Base-by-base conservation (phyloP, 2,113 vertebrate species). In the Coptodon rendalli region DNA sequence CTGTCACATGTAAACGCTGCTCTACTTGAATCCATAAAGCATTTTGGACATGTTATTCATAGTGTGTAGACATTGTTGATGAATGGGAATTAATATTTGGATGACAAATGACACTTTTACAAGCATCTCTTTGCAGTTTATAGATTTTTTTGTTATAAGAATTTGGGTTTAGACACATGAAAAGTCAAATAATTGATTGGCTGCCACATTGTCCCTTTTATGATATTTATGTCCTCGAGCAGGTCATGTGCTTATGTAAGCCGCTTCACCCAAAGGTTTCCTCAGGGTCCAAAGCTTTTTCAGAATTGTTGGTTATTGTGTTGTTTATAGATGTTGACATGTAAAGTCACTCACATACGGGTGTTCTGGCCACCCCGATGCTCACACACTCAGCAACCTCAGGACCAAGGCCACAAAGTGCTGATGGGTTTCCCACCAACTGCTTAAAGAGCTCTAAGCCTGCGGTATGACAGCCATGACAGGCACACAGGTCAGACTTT, bases 321-420 rank as follows among this genome's bases (percentile, higher is more conserved):
- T 82, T 80, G 43, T 84, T 84, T 53, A 50, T 31, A 7, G 22
- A n/a, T 73, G 22, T 29, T 84, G 54, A 89, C 84, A 73, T 82
- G 82, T 81, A 54, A 91, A 89, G 81, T 85, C 50, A 87, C 80
- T 88, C 79, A 86, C 29, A 81, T 16, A 27, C 76, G 40, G 71
- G 13, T 31, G 68, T 71, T 83, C 17, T 6, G 66, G 76, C 40
- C 10, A 5, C 10, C 22, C 12, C 45, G 22, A 38, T 9, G 80
- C 34, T 82, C 27, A 53, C 66, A 45, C 24, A 48, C 22, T 61
- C 78, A 82, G 12, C 12, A 45, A 10, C 31, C 31, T 73, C 14
- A 85, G 17, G 40, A 71, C 50, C 63, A 53, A 11, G 53, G 7
- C 36, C 53, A 31, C 7, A 53, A 59, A 27, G 7, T 16, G n/a